phyloP scores from a whole-genome alignment of 2,113 vertebrate genomes.

The Gymnobelideus leadbeateri region DNA sequence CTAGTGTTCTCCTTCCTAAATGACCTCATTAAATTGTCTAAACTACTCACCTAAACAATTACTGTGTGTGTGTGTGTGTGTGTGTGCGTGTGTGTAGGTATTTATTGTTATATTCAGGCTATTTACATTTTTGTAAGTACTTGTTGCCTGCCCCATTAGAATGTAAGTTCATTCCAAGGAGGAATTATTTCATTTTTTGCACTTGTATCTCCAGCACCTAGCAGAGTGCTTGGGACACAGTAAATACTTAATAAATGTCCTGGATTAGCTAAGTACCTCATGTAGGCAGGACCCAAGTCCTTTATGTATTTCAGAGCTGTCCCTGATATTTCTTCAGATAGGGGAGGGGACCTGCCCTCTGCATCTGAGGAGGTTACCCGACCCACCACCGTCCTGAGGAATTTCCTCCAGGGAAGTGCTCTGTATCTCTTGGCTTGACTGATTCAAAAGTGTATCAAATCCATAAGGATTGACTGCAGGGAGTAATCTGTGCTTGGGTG shows the following conservation, averaged over 20 bases:
- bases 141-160: not conserved
- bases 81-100: not conserved
- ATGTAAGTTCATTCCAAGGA: not conserved
- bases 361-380: not conserved
- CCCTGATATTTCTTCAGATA: not conserved
- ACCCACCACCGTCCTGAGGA: constrained; percentile 10
- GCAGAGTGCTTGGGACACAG: not conserved
- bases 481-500: not conserved
- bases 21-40: not conserved
- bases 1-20: not conserved
- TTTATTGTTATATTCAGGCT: not conserved
- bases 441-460: constrained; percentile 39
- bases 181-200: not conserved
- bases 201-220: not conserved
- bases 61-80: no score
- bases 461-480: not conserved
- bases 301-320: not conserved
- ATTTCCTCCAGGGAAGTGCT: not conserved
- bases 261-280: not conserved
- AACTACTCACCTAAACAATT: not conserved
- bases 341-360: not conserved
- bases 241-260: not conserved
- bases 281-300: not conserved
- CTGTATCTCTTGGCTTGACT: constrained; percentile 1
- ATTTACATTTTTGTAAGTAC: not conserved